phyloP scores from a whole-genome alignment of 2,888 invertebrate species.

The Lepeophtheirus nordmannii region DNA sequence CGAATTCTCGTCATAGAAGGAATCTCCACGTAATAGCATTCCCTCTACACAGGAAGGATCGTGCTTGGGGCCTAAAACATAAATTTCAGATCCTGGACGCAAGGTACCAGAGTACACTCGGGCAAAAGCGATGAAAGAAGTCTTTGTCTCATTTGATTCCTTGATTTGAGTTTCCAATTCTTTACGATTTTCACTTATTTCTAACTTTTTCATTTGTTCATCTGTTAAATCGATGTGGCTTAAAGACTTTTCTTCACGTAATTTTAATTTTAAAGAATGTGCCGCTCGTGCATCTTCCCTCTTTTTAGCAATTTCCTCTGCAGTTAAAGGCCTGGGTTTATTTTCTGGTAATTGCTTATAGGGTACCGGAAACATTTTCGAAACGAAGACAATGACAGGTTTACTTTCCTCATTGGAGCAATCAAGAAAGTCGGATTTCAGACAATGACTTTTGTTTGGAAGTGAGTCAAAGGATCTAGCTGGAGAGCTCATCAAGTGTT shows the following conservation, averaged over 20 bases:
- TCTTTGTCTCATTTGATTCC: constrained; percentile 33
- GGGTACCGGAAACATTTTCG: constrained; percentile 48
- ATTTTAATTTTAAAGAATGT: constrained; percentile 30
- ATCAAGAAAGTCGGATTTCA: constrained; percentile 51
- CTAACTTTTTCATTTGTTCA: constrained; percentile 24
- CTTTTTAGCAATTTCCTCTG: constrained; percentile 52
- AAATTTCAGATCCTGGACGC: constrained; percentile 55
- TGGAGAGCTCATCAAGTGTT: constrained; percentile 61
- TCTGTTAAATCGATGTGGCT: constrained; percentile 26
- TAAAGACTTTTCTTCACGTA: constrained; percentile 22
- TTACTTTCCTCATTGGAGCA: constrained; percentile 49
- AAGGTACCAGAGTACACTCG: constrained; percentile 78
- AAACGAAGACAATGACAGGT: constrained; percentile 58
- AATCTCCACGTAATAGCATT: constrained; percentile 28
- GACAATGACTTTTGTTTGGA: constrained; percentile 49
- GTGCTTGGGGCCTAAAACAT: constrained; percentile 72
- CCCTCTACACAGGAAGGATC: constrained; percentile 49
- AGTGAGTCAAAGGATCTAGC: constrained; percentile 51
- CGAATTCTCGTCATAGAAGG: not conserved
- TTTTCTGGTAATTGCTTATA: constrained; percentile 58
- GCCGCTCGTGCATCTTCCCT: constrained; percentile 48
- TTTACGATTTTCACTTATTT: not conserved
- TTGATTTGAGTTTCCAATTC: not conserved
- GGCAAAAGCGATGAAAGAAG: constrained; percentile 74
- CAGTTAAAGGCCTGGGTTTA: constrained; percentile 55